Evolutionary conservation across 1,140 invertebrate species (phyloP), one percentile per base, ranked within the genome.

Genomic region (Nasonia longicornis): DNA sequence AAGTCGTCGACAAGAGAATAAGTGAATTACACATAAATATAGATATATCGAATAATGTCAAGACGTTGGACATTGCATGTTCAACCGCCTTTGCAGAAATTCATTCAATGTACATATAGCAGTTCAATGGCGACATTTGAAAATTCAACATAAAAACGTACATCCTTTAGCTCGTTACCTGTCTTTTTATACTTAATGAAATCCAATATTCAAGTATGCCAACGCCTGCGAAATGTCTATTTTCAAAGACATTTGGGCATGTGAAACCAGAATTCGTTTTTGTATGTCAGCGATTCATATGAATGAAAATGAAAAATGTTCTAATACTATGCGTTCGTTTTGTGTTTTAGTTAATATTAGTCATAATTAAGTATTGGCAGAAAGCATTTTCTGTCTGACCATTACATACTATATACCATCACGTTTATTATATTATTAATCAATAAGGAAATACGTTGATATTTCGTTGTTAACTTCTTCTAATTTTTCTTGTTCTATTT

Each of bases 381-480:
- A 64, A 79, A 63, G 66, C 63, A 35, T 75, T 72, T 75, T 66
- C 12, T 58, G 12, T 75, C 42, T 52, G 67, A 38, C 3, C 14
- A 75, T 67, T 75, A 26, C 45, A 52, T 35, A 35, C 6, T 82
- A 83, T 81, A 85, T 83, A 79, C 38, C 82, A 79, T 82, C 77
- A 58, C 22, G 80, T 77, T 77, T 72, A 80, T 52, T 67, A 45
- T 3, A 64, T 45, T 72, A 77, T n/a, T 77, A 26, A 70, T 14
- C 42, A 77, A 16, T 81, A 72, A 71, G 45, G 14, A 69, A 42
- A 31, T 77, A 48, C 26, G 52, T 81, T 81, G 11, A 70, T 78
- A 52, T 77, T 81, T 77, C 38, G n/a, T 72, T 81, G 80, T 77
- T 77, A 35, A 77, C 45, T 76, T n/a, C 26, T 77, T 79, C 42